phyloP scores from a whole-genome alignment of 1,140 invertebrate species.

The Nasonia giraulti region DNA sequence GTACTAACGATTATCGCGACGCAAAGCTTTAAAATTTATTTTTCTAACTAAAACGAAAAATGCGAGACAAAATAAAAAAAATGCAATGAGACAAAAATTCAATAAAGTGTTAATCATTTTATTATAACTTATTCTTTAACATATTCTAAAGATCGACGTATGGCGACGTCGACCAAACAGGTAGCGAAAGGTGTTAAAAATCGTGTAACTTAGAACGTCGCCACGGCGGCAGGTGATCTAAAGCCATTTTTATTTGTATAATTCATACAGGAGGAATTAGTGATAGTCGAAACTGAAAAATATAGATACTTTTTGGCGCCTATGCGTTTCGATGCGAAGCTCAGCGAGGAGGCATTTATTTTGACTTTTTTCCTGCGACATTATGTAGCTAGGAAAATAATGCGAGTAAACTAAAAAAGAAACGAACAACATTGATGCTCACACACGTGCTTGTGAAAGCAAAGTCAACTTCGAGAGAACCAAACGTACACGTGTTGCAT shows the following conservation, averaged over 20 bases:
- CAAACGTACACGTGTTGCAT: neutral
- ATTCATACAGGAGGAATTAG: slow-evolving; percentile 37
- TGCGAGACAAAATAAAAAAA: slow-evolving; percentile 47
- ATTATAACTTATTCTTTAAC: slow-evolving; percentile 45
- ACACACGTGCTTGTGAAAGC: neutral
- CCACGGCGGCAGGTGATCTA: slow-evolving; percentile 25
- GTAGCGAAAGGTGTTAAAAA: neutral
- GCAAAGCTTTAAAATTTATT: slow-evolving; percentile 49
- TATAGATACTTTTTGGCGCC: slow-evolving; percentile 5
- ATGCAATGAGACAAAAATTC: slow-evolving; percentile 2
- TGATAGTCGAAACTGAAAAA: slow-evolving; percentile 48
- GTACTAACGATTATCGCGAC: slow-evolving; percentile 31
- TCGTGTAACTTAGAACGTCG: neutral
- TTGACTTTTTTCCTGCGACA: slow-evolving; percentile 40
- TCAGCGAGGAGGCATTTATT: slow-evolving; percentile 52
- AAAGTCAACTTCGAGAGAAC: neutral
- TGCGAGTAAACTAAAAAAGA: neutral
- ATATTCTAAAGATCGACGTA: slow-evolving; percentile 37
- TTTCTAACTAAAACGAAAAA: slow-evolving; percentile 51
- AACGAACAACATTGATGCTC: neutral
- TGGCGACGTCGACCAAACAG: slow-evolving; percentile 18
- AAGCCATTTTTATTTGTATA: slow-evolving; percentile 42
- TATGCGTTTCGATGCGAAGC: slow-evolving; percentile 49
- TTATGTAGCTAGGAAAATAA: neutral
- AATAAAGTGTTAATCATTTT: slow-evolving; percentile 44